Evolutionary conservation across 53 echinoderm and acorn worm genomes (phyloP).

Genomic region (Echinarachnius parma): DNA sequence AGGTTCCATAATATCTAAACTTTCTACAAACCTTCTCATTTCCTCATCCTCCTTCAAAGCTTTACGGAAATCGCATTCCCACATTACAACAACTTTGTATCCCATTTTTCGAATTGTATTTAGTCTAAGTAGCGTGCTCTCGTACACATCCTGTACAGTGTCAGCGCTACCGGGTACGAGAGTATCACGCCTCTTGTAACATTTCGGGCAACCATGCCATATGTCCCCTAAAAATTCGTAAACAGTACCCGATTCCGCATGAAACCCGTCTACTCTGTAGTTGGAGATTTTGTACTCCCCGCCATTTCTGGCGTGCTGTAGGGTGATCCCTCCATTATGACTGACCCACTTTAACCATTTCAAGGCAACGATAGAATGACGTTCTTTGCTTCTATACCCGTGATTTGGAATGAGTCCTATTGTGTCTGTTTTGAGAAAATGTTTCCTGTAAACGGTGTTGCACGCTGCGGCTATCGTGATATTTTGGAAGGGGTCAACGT

Average conservation of each 20-base stretch:
- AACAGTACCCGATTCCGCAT: not conserved
- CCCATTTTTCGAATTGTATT: not conserved
- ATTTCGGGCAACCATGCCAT: conserved; percentile 21
- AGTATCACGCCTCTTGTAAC: conserved; percentile 7
- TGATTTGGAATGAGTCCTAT: conserved; percentile 22
- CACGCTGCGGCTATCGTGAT: conserved; percentile 24
- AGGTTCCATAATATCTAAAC: not conserved
- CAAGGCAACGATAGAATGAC: conserved; percentile 16
- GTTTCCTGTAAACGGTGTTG: not conserved
- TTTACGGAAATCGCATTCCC: conserved; percentile 57
- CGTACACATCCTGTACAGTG: conserved; percentile 30
- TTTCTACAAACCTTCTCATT: conserved; percentile 17
- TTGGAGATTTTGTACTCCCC: conserved; percentile 8
- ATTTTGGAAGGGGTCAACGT: conserved; percentile 32
- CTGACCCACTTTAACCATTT: conserved; percentile 24
- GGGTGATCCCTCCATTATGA: not conserved
- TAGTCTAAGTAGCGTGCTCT: not conserved
- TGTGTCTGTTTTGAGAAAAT: not conserved
- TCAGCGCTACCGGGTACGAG: not conserved
- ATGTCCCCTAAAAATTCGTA: conserved; percentile 44
- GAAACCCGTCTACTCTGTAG: conserved; percentile 30
- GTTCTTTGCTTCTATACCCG: conserved; percentile 15
- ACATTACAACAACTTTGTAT: conserved; percentile 37
- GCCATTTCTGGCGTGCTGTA: conserved; percentile 28
- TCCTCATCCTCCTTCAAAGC: not conserved